These are phyloP conservation scores for Callocephalon fimbriatum DNA, from an alignment of 2,113 vertebrate species.

Conservation along the genomic window DNA sequence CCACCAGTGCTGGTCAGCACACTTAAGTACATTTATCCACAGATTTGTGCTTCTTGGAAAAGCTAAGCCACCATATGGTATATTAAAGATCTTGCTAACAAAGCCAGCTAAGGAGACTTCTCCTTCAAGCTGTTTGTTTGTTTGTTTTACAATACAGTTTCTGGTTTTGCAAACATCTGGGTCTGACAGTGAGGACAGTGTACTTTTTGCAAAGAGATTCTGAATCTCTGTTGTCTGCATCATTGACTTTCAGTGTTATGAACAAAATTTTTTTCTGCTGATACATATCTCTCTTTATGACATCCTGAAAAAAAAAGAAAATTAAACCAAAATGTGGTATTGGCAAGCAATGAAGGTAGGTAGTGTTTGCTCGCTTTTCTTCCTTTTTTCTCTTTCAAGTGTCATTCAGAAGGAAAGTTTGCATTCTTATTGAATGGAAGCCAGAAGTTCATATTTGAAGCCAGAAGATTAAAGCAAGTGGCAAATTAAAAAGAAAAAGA, in stretches of 20 bases:
- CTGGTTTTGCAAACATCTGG: slow-evolving; percentile 58
- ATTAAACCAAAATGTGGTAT: not conserved
- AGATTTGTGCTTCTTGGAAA: not conserved
- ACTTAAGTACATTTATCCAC: not conserved
- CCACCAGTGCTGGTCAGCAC: not conserved
- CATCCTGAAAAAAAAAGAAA: slow-evolving; percentile 59
- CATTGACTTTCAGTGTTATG: slow-evolving; percentile 62
- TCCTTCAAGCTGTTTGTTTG: slow-evolving; percentile 15
- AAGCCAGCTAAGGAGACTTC: slow-evolving; percentile 64
- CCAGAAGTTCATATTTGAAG: not conserved
- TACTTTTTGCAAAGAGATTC: slow-evolving; percentile 34
- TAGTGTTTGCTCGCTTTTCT: not conserved
- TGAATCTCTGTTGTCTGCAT: slow-evolving; percentile 51
- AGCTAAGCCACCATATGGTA: slow-evolving; percentile 25
- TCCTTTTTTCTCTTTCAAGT: not conserved
- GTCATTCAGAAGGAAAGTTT: not conserved
- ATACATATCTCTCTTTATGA: slow-evolving; percentile 40
- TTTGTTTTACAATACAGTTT: slow-evolving; percentile 37
- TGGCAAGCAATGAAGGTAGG: not conserved
- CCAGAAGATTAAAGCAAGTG: not conserved
- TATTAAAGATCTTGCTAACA: slow-evolving; percentile 59
- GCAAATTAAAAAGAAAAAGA: not conserved
- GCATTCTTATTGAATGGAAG: not conserved
- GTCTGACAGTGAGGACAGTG: not conserved
- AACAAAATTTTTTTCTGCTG: slow-evolving; percentile 61